Evolutionary conservation across 2,113 vertebrate genomes (phyloP), one percentile per base, ranked within the genome.

Genomic region (Cynocephalus volans): DNA sequence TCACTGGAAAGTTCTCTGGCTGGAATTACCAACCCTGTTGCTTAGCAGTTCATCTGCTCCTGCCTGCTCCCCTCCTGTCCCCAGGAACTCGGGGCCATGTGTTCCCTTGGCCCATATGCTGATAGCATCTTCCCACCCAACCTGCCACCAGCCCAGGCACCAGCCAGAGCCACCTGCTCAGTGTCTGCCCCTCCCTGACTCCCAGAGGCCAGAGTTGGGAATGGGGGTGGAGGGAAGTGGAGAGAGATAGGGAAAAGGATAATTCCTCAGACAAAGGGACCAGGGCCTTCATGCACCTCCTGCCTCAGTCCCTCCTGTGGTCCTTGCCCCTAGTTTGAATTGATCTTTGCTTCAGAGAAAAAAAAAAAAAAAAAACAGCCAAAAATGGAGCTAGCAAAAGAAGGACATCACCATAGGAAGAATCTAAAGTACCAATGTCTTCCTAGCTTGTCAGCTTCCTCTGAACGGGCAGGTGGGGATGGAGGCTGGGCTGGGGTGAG

Each of bases 11-110:
- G 95, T 97, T 98, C 93, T 64, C 96, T 79, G 92, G 88, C 92
- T 98, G 92, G 95, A 98, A 96, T 96, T 88, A 96, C 75, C 96
- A 97, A 64, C 87, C 90, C 88, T 98, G 97, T 98, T 97, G 98
- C 96, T 97, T 98, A 97, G 98, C 98, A 97, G 97, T 97, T 98
- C 96, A 97, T 97, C 97, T 98, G 97, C 96, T 97, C 87, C 64
- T 50, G 82, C 83, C 86, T 97, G 54, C 69, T 97, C 64, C 88
- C 96, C 96, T 97, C 97, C 95, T 97, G 93, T 97, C 97, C 96
- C 96, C 72, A 83, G 97, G 97, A 97, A 92, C 92, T 90, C 26
- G 0, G 88, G 96, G 84, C 93, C 97, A 94, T 97, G 96, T 98
- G 98, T 97, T 98, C 95, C 76, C 64, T 95, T 95, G 93, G 96